Conservation (phyloP, 2,888 invertebrate genomes). For the Allacma fusca region DNA sequence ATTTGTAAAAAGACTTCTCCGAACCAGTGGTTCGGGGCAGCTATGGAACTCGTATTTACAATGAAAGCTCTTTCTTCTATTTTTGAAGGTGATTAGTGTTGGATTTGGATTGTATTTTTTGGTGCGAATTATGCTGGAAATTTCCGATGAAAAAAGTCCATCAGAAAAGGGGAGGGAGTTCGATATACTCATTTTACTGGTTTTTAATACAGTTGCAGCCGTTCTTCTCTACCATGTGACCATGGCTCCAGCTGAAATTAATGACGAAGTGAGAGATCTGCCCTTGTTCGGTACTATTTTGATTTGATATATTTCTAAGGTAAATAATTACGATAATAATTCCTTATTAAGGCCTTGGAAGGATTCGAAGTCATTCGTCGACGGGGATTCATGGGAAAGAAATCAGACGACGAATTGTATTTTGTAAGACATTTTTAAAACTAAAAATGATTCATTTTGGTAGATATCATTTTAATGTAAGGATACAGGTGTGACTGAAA, state of each 20-base stretch:
- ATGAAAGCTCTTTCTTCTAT: too few species aligned
- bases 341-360: constrained; percentile 43
- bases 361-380: constrained; percentile 51
- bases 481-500: neutral
- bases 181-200: too few species aligned
- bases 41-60: too few species aligned
- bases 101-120: too few species aligned
- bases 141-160: too few species aligned
- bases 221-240: constrained; percentile 16
- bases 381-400: constrained; percentile 50
- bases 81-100: too few species aligned
- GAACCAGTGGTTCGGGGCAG: too few species aligned
- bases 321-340: neutral
- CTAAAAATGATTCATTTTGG: neutral
- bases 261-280: constrained; percentile 6
- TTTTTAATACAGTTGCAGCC: neutral
- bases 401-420: constrained; percentile 49
- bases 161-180: too few species aligned
- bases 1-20: too few species aligned
- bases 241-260: constrained; percentile 18
- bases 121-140: too few species aligned
- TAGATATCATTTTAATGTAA: too few species aligned
- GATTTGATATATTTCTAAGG: too few species aligned
- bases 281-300: neutral
- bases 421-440: constrained; percentile 36